Percentiles rank a stretch among this genome's conserved stretches.
Conservation (phyloP, 92 coral and sea anemone genomes). For the Heliopora coerulea region DNA sequence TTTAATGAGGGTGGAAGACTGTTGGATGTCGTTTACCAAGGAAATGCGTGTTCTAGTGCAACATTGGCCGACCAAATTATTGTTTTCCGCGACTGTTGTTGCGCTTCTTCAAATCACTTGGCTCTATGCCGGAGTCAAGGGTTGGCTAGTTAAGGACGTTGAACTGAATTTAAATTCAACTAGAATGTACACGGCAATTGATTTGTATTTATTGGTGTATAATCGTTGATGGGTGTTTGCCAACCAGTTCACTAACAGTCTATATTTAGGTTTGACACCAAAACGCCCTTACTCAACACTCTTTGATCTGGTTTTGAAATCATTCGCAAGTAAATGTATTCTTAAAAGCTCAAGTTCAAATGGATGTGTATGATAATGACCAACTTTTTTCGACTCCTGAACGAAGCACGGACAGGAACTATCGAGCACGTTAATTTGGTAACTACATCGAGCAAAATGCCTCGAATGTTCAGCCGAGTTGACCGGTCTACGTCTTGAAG, state of each 20-base stretch:
- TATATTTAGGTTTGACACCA: not conserved
- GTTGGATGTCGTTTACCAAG: not conserved
- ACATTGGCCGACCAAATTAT: too few relatives aligned
- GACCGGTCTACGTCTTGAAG: too few relatives aligned
- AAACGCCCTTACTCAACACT: constrained; percentile 3
- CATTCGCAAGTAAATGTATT: not conserved
- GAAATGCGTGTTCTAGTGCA: not conserved
- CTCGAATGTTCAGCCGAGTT: too few relatives aligned
- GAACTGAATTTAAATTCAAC: not conserved
- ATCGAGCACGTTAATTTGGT: too few relatives aligned
- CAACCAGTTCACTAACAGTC: not conserved
- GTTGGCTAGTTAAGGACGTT: not conserved
- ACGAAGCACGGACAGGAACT: too few relatives aligned
- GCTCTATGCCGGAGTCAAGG: not conserved
- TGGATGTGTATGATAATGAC: not conserved
- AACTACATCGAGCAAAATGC: too few relatives aligned
- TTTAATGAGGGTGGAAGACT: not conserved
- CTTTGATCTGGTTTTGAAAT: not conserved
- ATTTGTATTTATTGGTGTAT: constrained; percentile 12
- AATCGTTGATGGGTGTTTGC: constrained; percentile 12
- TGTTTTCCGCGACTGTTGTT: too few relatives aligned
- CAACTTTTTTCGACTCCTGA: too few relatives aligned
- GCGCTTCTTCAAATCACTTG: too few relatives aligned
- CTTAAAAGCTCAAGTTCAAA: not conserved
- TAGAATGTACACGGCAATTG: not conserved